Percentiles rank a stretch among this genome's conserved stretches.
Evolutionary conservation across 2,113 vertebrate species (phyloP).

Genomic region (Xiphorhynchus elegans): DNA sequence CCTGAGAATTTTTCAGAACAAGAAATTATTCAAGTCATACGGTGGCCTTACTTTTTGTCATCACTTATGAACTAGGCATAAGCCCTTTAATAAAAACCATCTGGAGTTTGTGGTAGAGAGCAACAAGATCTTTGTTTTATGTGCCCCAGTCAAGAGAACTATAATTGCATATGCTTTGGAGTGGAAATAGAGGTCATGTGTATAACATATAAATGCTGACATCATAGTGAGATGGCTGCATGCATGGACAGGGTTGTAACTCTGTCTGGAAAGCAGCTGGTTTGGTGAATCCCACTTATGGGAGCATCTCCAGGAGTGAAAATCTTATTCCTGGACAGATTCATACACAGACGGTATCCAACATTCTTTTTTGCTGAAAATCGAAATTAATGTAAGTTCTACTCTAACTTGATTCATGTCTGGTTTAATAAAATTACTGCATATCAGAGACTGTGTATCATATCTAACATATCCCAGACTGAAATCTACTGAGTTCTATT

Average conservation of each 20-base stretch:
- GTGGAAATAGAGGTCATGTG: background rate
- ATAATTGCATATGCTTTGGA: background rate
- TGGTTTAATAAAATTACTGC: background rate
- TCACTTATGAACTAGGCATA: background rate
- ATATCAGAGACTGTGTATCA: background rate
- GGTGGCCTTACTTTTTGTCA: background rate
- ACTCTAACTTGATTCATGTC: background rate
- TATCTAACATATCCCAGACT: background rate
- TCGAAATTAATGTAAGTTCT: background rate
- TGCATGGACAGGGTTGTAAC: rapidly evolving
- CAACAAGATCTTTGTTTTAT: background rate
- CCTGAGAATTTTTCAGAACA: background rate
- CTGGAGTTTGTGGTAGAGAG: background rate
- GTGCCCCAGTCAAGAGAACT: background rate
- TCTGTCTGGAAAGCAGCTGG: background rate
- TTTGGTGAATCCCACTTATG: background rate
- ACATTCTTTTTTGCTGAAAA: background rate
- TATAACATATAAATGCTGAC: background rate
- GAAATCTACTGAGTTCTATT: background rate
- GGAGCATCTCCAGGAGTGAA: background rate
- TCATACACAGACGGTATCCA: background rate
- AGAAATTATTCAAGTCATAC: background rate
- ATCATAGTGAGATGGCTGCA: rapidly evolving
- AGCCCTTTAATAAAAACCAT: background rate
- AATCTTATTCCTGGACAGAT: background rate